phyloP scores from a whole-genome alignment of 2,888 invertebrate genomes.

The Ctenicera cuprea region DNA sequence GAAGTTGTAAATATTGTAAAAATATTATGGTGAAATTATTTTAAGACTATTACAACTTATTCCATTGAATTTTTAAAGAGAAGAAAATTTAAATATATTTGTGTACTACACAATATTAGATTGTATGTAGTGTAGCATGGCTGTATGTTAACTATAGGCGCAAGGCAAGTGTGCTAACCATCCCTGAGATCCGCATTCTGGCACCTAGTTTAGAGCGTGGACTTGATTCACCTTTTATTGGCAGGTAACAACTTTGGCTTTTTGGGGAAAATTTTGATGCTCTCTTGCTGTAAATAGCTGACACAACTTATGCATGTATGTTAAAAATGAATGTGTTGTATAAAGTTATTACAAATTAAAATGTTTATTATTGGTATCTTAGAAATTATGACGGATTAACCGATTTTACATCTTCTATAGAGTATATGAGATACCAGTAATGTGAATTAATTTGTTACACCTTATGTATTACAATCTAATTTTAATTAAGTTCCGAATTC shows the following conservation, averaged over 20 bases:
- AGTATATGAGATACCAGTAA: too few relatives aligned
- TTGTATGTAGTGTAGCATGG: conserved; percentile 53
- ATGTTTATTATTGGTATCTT: too few relatives aligned
- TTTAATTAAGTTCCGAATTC: too few relatives aligned
- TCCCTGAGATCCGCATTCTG: conserved; percentile 88
- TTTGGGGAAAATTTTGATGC: background rate
- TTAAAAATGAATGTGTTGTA: background rate
- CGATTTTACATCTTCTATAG: too few relatives aligned
- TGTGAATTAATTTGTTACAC: too few relatives aligned
- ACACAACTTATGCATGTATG: conserved; percentile 10
- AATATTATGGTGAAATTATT: background rate
- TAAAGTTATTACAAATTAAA: too few relatives aligned
- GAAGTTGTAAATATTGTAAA: conserved; percentile 11
- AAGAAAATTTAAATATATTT: background rate
- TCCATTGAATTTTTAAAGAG: background rate
- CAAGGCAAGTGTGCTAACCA: conserved; percentile 84
- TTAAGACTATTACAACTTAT: background rate
- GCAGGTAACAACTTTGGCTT: conserved; percentile 62
- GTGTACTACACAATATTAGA: conserved; percentile 39
- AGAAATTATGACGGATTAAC: too few relatives aligned
- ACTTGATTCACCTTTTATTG: conserved; percentile 77
- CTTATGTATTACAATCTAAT: too few relatives aligned
- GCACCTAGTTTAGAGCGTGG: conserved; percentile 89
- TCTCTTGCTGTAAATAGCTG: background rate
- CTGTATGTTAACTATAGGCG: conserved; percentile 75